phyloP scores from a whole-genome alignment of 2,113 vertebrate species.

The Tachysurus fulvidraco region DNA sequence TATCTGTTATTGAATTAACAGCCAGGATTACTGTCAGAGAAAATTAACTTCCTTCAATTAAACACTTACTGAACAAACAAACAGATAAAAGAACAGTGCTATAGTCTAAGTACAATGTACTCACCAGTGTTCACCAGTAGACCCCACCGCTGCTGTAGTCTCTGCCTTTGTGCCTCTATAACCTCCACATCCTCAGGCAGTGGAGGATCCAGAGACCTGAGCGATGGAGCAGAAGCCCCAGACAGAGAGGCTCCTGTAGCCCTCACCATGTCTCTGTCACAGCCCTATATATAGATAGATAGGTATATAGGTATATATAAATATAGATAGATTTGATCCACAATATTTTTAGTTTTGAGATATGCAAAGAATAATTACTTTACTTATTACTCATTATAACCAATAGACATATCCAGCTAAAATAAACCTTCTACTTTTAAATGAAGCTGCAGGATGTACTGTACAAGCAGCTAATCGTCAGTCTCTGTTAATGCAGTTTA shows the following conservation, averaged over 20 bases:
- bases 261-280: conserved; percentile 51
- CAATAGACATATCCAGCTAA: not conserved
- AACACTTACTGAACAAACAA: not conserved
- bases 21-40: not conserved
- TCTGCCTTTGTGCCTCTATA: conserved; percentile 65
- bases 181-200: conserved; percentile 53
- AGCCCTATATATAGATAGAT: not conserved
- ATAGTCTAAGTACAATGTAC: not conserved
- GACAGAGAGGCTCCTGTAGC: conserved; percentile 66
- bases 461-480: not conserved
- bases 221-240: conserved; percentile 60
- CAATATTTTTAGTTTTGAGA: not conserved
- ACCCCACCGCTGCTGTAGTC: conserved; percentile 66
- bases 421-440: not conserved
- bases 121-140: conserved; percentile 65
- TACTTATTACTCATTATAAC: not conserved
- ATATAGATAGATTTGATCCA: not conserved
- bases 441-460: not conserved
- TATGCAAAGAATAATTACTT: not conserved
- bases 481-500: not conserved
- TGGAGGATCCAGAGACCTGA: conserved; percentile 57
- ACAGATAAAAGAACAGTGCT: not conserved
- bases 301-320: not conserved
- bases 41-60: not conserved
- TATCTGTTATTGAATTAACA: not conserved